A percentile compares a stretch with the other conserved stretches of the same genome.
These are phyloP conservation scores for Pissodes strobi DNA, from an alignment of 1,140 invertebrate genomes.

Conservation along the genomic window DNA sequence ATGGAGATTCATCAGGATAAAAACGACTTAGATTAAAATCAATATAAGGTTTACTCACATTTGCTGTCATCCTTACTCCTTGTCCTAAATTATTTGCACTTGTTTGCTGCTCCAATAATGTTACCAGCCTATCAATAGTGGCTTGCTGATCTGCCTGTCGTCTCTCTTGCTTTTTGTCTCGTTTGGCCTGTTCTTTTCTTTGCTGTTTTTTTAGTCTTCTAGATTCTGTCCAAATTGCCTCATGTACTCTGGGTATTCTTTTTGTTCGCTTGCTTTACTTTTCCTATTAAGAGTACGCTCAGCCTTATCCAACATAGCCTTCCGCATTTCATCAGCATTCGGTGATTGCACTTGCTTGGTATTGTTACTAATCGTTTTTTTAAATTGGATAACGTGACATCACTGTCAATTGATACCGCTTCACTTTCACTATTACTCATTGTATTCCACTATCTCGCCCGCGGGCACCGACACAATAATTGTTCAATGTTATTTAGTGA, in stretches of 20 bases:
- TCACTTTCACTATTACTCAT: no score
- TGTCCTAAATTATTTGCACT: not conserved
- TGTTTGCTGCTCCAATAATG: conserved; percentile 1
- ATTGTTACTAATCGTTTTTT: not conserved
- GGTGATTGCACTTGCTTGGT: not conserved
- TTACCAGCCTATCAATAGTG: conserved; percentile 8
- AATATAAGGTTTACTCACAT: conserved; percentile 9
- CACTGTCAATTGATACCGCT: no score
- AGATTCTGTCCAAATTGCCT: not conserved
- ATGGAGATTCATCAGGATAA: conserved; percentile 5
- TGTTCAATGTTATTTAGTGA: no score
- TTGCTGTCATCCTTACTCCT: not conserved
- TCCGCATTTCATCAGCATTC: not conserved
- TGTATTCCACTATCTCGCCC: no score
- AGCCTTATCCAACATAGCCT: not conserved
- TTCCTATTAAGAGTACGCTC: not conserved
- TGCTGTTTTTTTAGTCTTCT: not conserved
- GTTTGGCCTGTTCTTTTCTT: not conserved
- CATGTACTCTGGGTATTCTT: not conserved
- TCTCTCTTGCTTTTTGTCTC: not conserved
- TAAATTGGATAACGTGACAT: no score
- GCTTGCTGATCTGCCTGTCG: not conserved
- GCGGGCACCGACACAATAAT: no score
- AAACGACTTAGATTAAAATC: not conserved
- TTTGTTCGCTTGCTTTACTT: not conserved